phyloP scores from a whole-genome alignment of 2,888 invertebrate genomes.

The Orchesella flavescens region DNA sequence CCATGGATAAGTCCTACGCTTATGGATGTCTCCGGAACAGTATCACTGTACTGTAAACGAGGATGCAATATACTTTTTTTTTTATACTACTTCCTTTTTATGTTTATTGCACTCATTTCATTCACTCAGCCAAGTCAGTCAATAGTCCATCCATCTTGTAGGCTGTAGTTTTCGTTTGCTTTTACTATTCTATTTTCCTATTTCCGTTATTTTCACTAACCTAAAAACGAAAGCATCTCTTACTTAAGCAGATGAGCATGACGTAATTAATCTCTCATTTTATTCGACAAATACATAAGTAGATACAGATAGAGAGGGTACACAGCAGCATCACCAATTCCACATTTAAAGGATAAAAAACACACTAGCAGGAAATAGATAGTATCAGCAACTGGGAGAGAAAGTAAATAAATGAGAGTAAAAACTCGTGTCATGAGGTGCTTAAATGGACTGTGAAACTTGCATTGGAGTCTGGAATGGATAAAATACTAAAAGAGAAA shows the following conservation, averaged over 20 bases:
- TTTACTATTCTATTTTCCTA: constrained; percentile 5
- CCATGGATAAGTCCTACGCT: too few species aligned
- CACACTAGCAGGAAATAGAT: neutral
- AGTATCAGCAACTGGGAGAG: neutral
- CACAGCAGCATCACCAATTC: too few species aligned
- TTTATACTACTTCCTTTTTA: constrained; percentile 7
- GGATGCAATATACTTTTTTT: too few species aligned
- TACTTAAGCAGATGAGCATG: neutral
- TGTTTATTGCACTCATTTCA: neutral
- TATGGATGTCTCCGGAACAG: too few species aligned
- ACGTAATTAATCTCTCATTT: constrained; percentile 16
- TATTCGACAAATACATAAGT: too few species aligned
- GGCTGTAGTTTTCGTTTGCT: neutral
- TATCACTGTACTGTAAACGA: too few species aligned
- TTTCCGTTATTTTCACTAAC: neutral
- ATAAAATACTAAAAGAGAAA: too few species aligned
- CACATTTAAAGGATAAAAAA: too few species aligned
- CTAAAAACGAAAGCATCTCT: too few species aligned
- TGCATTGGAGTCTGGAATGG: neutral
- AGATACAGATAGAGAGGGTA: too few species aligned
- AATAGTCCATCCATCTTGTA: neutral
- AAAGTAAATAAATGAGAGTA: neutral
- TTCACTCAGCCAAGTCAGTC: constrained; percentile 14
- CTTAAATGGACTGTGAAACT: constrained; percentile 12
- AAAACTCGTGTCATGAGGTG: constrained; percentile 4